These are phyloP conservation scores for Dolichallabes microphthalmus DNA, from an alignment of 2,113 vertebrate genomes.

Conservation along the genomic window DNA sequence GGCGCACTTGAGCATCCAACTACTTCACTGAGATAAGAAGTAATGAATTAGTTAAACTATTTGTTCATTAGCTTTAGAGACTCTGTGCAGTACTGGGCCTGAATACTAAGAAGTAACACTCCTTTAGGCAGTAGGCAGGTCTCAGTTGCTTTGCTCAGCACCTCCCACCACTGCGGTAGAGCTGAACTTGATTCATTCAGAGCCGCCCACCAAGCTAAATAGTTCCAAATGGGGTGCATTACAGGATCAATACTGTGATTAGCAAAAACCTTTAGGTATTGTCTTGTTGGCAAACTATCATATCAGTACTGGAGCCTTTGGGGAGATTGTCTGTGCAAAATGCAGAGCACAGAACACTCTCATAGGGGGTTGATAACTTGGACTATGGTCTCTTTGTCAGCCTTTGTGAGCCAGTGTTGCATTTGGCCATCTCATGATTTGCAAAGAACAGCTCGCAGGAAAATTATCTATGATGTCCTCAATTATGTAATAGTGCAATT, in stretches of 20 bases:
- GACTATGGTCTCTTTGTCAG: not conserved
- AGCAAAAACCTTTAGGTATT: constrained; percentile 75
- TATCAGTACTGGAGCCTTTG: constrained; percentile 60
- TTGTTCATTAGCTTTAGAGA: constrained; percentile 58
- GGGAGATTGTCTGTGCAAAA: constrained; percentile 47
- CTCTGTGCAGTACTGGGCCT: constrained; percentile 51
- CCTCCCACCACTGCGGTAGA: constrained; percentile 56
- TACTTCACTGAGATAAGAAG: constrained; percentile 11
- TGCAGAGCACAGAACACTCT: constrained; percentile 39
- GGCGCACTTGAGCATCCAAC: not conserved
- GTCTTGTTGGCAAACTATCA: constrained; percentile 71
- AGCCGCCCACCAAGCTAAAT: constrained; percentile 70
- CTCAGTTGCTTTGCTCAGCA: constrained; percentile 65
- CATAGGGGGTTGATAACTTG: constrained; percentile 7
- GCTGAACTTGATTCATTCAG: constrained; percentile 70
- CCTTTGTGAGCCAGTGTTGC: constrained; percentile 26
- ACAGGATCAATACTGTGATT: constrained; percentile 78
- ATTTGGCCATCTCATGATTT: constrained; percentile 17
- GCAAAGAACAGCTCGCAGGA: not conserved
- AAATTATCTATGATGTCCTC: constrained; percentile 24
- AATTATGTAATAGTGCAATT: constrained; percentile 23
- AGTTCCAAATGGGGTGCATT: constrained; percentile 73
- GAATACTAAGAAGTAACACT: constrained; percentile 65
- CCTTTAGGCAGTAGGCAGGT: constrained; percentile 54
- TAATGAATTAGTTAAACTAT: constrained; percentile 47